Evolutionary conservation across 2,113 vertebrate genomes (phyloP), one percentile per base, ranked within the genome.

Genomic region (Cyanoderma ruficeps): DNA sequence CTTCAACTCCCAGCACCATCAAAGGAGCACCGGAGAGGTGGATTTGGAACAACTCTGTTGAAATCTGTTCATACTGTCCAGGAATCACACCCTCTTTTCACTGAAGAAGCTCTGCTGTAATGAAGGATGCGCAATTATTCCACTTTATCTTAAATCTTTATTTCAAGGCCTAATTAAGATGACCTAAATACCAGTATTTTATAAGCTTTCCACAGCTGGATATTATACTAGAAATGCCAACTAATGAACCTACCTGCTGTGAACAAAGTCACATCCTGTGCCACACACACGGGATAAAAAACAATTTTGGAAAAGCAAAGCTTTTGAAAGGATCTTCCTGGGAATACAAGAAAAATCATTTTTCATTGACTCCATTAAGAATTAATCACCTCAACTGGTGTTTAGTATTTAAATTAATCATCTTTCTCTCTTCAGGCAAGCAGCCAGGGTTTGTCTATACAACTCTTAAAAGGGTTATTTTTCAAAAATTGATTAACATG

Each of bases 141-240:
- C 56, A 77, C 44, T 83, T 81, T 12, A 93, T 87, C 83, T 83
- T 69, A 85, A 67, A 89, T 83, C 89, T 90, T 67, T 86, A 67
- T 70, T 96, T 83, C 9, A 1, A 92, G 37, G 63, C 24, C 75
- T 96, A 96, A 95, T 93, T 93, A 95, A 74, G 93, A 90, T 94
- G 94, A 95, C 94, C 93, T 93, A 90, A 94, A 95, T 94, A 86
- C 71, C 56, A 94, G 13, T 72, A 85, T 61, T 94, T 76, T 76
- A 63, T 92, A 93, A 95, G 79, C 64, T 85, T 67, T 86, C 37
- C 92, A 89, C 95, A 97, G 94, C 92, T 96, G 90, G 85, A 89
- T 93, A 70, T 81, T 74, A 60, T 30, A 68, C 47, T 57, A 94
- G 82, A 90, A 83, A 88, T 47, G 83, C 47, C 64, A 78, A 27